Evolutionary conservation across 2,888 invertebrate genomes (phyloP).

Genomic region (Xestia c-nigrum): DNA sequence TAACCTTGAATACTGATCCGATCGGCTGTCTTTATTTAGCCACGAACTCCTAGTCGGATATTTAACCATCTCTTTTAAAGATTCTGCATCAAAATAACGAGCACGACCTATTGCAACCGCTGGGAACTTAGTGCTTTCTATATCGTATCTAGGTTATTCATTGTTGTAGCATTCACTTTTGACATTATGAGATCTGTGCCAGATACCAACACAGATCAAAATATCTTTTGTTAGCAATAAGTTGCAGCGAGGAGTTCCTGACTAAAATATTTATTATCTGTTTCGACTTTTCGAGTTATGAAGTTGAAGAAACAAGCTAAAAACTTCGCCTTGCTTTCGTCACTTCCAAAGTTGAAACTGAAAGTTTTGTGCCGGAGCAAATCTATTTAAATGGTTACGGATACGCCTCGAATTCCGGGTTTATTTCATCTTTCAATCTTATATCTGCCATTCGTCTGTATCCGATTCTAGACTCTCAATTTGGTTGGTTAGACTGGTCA

Average conservation of each 20-base stretch:
- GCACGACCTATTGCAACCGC: not conserved
- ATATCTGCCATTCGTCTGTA: not conserved
- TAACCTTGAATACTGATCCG: no score
- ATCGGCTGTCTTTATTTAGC: no score
- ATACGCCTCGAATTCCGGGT: not conserved
- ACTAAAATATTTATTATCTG: conserved; percentile 18
- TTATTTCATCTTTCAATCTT: not conserved
- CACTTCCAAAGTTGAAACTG: not conserved
- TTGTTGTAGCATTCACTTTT: conserved; percentile 54
- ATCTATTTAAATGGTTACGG: not conserved
- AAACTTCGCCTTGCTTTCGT: conserved; percentile 12
- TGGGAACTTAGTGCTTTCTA: conserved; percentile 57
- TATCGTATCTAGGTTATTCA: conserved; percentile 56
- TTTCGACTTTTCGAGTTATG: conserved; percentile 1
- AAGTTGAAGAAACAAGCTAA: not conserved
- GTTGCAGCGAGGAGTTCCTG: not conserved
- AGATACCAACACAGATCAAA: conserved; percentile 30
- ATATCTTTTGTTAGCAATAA: conserved; percentile 34
- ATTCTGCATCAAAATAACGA: conserved; percentile 10
- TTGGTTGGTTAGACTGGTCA: not conserved
- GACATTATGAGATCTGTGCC: conserved; percentile 52
- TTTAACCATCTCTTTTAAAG: not conserved
- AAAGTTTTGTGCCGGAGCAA: conserved; percentile 2
- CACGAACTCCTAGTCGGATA: not conserved
- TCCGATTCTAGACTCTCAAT: not conserved